phyloP scores from a whole-genome alignment of 2,888 invertebrate species.

The Caenorhabditis sulstoni region DNA sequence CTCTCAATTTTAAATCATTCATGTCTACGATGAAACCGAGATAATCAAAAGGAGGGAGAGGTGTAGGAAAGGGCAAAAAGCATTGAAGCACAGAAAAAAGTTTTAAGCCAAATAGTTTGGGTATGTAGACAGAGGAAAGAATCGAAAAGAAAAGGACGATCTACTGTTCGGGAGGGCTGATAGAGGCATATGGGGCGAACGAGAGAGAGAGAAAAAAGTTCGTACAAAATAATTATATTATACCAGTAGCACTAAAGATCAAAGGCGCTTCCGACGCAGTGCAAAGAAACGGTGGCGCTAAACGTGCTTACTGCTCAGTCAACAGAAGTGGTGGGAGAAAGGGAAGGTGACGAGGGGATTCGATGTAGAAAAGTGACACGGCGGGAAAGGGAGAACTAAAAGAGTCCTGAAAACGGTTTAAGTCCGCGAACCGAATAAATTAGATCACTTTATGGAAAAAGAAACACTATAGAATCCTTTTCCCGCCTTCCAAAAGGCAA shows the following conservation, averaged over 20 bases:
- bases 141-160: constrained; percentile 3
- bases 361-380: constrained; percentile 43
- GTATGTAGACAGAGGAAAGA: constrained; percentile 28
- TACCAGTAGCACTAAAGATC: constrained; percentile 63
- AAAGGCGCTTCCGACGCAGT: constrained; percentile 38
- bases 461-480: constrained; percentile 11
- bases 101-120: constrained; percentile 45
- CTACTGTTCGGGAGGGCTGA: constrained; percentile 37
- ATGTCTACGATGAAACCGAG: constrained; percentile 57
- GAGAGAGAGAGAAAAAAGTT: constrained; percentile 13
- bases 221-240: constrained; percentile 60
- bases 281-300: constrained; percentile 12
- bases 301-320: constrained; percentile 44
- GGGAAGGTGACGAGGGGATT: constrained; percentile 21
- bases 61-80: constrained; percentile 18
- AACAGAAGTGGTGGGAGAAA: background rate
- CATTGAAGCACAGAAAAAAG: constrained; percentile 34
- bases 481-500: constrained; percentile 38
- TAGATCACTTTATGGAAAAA: constrained; percentile 16
- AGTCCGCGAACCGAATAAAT: constrained; percentile 27
- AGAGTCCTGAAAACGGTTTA: constrained; percentile 3
- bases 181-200: constrained; percentile 39
- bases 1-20: constrained; percentile 45
- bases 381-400: constrained; percentile 14
- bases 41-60: constrained; percentile 20